These are phyloP conservation scores for Trisateles emortualis DNA, from an alignment of 2,888 invertebrate species.

Conservation along the genomic window DNA sequence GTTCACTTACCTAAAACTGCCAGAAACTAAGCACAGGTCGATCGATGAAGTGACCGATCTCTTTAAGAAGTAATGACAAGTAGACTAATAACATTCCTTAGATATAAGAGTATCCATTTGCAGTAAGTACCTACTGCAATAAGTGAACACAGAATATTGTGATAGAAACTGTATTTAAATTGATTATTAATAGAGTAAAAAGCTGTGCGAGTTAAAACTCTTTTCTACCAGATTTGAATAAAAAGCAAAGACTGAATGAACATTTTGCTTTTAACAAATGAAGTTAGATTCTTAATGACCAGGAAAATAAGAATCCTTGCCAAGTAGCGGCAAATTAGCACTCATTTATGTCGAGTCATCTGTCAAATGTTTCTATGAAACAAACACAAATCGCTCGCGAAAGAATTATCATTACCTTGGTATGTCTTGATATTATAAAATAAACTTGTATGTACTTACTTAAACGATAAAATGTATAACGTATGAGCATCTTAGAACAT, in stretches of 20 bases:
- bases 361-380: neutral
- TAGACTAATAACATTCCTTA: conserved; percentile 62
- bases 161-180: conserved; percentile 52
- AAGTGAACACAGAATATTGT: conserved; percentile 67
- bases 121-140: conserved; percentile 63
- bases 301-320: neutral
- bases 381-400: neutral
- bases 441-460: conserved; percentile 80
- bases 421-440: conserved; percentile 58
- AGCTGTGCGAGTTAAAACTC: conserved; percentile 31
- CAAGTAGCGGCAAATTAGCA: too few relatives aligned
- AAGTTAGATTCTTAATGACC: conserved; percentile 45
- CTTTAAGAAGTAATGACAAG: conserved; percentile 71
- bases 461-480: conserved; percentile 37
- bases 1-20: conserved; percentile 80
- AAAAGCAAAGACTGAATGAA: conserved; percentile 79
- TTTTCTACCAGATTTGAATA: conserved; percentile 58
- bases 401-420: neutral
- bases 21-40: conserved; percentile 83
- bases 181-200: conserved; percentile 33
- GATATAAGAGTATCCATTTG: conserved; percentile 52
- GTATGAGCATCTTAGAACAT: conserved; percentile 33
- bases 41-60: conserved; percentile 84
- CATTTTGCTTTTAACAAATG: conserved; percentile 53
- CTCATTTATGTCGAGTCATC: too few relatives aligned